Conservation (phyloP, 2,888 invertebrate species). For the Habroteleia sp. region DNA sequence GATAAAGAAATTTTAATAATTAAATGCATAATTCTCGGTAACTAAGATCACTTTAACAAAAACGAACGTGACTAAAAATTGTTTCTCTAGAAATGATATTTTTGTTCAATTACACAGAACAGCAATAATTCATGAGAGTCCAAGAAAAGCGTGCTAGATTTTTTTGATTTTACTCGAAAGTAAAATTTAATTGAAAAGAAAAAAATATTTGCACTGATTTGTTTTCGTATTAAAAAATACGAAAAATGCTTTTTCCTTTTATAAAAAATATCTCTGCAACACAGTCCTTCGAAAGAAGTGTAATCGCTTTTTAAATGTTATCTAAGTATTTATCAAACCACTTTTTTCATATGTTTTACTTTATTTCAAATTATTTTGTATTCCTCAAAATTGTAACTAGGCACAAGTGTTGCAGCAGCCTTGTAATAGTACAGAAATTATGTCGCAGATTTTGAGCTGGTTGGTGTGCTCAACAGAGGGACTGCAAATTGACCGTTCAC, state of each 20-base stretch:
- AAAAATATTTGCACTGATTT: constrained; percentile 13
- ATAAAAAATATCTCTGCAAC: constrained; percentile 50
- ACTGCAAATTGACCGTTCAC: constrained; percentile 55
- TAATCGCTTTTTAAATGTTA: constrained; percentile 1
- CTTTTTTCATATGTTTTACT: constrained; percentile 26
- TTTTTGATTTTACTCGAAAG: constrained; percentile 28
- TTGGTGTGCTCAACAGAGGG: constrained; percentile 44
- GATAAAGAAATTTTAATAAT: constrained; percentile 4
- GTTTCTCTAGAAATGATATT: too few species aligned
- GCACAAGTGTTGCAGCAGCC: constrained; percentile 64
- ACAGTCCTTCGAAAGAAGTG: constrained; percentile 25
- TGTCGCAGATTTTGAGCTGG: constrained; percentile 37
- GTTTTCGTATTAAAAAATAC: constrained; percentile 6
- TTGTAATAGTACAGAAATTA: constrained; percentile 49
- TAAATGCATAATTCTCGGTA: constrained; percentile 25
- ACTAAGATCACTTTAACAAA: constrained; percentile 7
- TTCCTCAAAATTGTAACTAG: constrained; percentile 51
- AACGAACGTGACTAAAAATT: constrained; percentile 2
- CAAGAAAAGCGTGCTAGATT: too few species aligned
- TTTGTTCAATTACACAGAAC: too few species aligned
- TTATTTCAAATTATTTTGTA: constrained; percentile 45
- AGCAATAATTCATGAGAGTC: constrained; percentile 8
- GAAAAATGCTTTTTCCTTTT: background rate
- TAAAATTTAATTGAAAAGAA: constrained; percentile 21
- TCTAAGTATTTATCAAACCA: constrained; percentile 29